Base-by-base conservation (phyloP, 1,140 invertebrate species). In the Euborellia annulipes region DNA sequence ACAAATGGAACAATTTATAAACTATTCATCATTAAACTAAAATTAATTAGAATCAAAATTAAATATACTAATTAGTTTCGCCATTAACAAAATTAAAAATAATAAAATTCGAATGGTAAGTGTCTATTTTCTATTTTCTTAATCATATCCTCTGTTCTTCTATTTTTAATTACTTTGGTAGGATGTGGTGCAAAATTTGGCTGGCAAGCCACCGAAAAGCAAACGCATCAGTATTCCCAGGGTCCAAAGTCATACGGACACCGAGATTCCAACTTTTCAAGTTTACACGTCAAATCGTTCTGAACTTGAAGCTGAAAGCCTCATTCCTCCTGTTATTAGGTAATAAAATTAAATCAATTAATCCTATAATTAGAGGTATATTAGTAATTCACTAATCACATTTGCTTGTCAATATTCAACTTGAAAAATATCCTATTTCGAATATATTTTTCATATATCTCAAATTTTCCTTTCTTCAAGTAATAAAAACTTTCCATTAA, bases 141-240 rank as follows among this genome's bases (percentile, higher is more conserved):
- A n/a, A n/a, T n/a, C n/a, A n/a, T n/a, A n/a, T n/a, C n/a, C n/a
- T n/a, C n/a, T n/a, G n/a, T n/a, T n/a, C n/a, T n/a, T n/a, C n/a
- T n/a, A 27, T 27, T 27, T 27, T 27, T 27, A 27, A 27, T 27
- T 11, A 6, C 4, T 6, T 27, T 27, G 4, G 17, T 42, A 51
- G 14, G 50, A 51, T 36, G 41, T 42, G 23, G 20, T 45, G 13
- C 50, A 48, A 17, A 51, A 38, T 45, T 37, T 34, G 11, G 3
- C 46, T 22, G 42, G 18, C 11, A 51, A 51, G 36, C 48, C 48
- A 2, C 46, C 50, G 2, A 51, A 51, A 43, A 51, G 46, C 34
- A 68, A 68, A 54, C 58, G 65, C 39, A 67, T 68, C 36, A 67
- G 63, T 8, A 64, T 68, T 49, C 65, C 66, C 21, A 51, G 64